Percentiles rank a stretch among this genome's conserved stretches.
Evolutionary conservation across 2,797 vertebrate species (phyloP).

Genomic region (Argya squamiceps): DNA sequence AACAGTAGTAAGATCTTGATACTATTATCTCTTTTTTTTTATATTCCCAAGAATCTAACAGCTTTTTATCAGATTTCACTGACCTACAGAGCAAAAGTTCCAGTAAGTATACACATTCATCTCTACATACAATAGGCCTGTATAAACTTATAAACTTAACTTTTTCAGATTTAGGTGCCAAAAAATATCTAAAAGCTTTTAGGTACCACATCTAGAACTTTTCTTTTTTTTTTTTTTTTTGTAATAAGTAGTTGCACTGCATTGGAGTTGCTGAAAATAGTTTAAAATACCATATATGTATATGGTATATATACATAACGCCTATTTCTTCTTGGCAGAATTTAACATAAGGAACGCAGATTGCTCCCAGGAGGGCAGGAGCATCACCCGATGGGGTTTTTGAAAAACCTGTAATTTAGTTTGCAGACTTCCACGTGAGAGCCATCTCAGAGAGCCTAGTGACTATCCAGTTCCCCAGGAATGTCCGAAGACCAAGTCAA

Average conservation of each 20-base stretch:
- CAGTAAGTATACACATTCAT: not conserved
- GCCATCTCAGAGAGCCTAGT: rapidly evolving
- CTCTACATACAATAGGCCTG: not conserved
- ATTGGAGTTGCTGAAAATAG: not conserved
- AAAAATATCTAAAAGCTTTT: not conserved
- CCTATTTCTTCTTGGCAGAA: not conserved
- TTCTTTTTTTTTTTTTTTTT: no score
- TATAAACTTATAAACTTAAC: not conserved
- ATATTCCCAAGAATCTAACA: not conserved
- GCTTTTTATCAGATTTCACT: not conserved
- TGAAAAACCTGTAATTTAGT: not conserved
- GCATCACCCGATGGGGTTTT: not conserved
- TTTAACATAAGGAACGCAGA: not conserved
- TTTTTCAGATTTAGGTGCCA: not conserved
- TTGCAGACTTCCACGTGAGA: not conserved
- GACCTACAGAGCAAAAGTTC: not conserved
- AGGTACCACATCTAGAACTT: not conserved
- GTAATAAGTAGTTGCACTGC: not conserved
- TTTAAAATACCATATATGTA: not conserved
- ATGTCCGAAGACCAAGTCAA: not conserved
- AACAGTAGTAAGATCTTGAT: not conserved
- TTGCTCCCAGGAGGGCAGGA: not conserved
- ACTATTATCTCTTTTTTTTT: not conserved
- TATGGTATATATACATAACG: not conserved
- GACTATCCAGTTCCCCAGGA: not conserved